Percentiles rank a stretch among this genome's conserved stretches.
Conservation (phyloP, 2,797 vertebrate species). For the Smutsia gigantea region DNA sequence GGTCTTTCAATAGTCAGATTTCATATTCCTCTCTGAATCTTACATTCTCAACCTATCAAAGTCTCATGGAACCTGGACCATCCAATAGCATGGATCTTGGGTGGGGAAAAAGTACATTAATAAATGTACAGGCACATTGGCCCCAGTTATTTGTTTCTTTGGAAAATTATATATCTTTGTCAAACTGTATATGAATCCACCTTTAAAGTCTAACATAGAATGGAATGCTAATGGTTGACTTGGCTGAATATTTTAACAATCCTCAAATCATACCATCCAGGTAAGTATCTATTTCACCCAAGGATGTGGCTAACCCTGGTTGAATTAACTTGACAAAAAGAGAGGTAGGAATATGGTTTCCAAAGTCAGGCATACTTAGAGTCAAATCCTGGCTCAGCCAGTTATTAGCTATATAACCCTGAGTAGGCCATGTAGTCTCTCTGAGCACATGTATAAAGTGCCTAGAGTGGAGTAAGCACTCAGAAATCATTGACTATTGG, state of each 20-base stretch:
- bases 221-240: not conserved
- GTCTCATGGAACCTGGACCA: not conserved
- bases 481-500: not conserved
- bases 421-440: not conserved
- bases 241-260: not conserved
- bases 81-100: not conserved
- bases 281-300: slow-evolving; percentile 4
- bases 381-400: not conserved
- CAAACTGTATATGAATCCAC: not conserved
- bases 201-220: slow-evolving; percentile 1
- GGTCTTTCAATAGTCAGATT: not conserved
- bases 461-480: not conserved
- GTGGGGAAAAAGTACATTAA: not conserved
- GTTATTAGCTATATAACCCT: not conserved
- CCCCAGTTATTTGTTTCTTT: not conserved
- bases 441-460: not conserved
- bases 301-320: not conserved
- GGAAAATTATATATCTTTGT: not conserved
- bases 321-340: not conserved
- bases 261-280: slow-evolving; percentile 58
- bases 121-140: not conserved
- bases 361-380: not conserved
- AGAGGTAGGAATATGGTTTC: not conserved
- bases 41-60: not conserved
- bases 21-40: slow-evolving; percentile 17